Conservation (phyloP, 53 echinoderm and acorn worm genomes). For the Arbacia lixula region DNA sequence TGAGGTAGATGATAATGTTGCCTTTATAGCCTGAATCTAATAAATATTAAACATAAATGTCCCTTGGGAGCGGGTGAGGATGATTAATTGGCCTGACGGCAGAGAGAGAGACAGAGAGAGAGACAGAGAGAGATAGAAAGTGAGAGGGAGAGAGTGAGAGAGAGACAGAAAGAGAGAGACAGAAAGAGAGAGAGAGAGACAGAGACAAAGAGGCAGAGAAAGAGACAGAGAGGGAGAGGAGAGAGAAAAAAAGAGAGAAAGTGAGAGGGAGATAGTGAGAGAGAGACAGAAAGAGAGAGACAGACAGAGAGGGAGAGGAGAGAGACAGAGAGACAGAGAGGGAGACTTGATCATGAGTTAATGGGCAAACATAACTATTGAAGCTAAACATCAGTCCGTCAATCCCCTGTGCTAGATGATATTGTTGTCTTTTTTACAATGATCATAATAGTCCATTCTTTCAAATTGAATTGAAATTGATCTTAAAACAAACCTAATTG, state of each 20-base stretch:
- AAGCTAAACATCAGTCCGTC: not conserved
- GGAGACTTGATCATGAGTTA: not conserved
- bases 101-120: not conserved
- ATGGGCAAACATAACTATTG: not conserved
- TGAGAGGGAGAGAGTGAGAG: not conserved
- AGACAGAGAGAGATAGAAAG: not conserved
- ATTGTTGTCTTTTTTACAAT: no score
- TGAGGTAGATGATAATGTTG: no score
- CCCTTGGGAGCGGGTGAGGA: not conserved
- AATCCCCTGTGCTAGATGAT: no score
- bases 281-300: not conserved
- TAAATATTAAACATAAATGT: no score
- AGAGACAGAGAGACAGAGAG: not conserved
- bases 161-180: not conserved
- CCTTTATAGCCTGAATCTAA: no score
- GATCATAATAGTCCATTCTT: not conserved
- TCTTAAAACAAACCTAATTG: conserved; percentile 4
- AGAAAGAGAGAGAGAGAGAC: no score
- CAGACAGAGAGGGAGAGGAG: not conserved
- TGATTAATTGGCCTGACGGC: no score
- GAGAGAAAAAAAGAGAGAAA: not conserved
- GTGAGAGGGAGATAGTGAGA: not conserved
- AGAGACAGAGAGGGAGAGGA: not conserved
- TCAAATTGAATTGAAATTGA: not conserved
- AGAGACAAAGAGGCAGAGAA: not conserved